phyloP scores from a whole-genome alignment of 2,797 vertebrate species.

The Staurois parvus region DNA sequence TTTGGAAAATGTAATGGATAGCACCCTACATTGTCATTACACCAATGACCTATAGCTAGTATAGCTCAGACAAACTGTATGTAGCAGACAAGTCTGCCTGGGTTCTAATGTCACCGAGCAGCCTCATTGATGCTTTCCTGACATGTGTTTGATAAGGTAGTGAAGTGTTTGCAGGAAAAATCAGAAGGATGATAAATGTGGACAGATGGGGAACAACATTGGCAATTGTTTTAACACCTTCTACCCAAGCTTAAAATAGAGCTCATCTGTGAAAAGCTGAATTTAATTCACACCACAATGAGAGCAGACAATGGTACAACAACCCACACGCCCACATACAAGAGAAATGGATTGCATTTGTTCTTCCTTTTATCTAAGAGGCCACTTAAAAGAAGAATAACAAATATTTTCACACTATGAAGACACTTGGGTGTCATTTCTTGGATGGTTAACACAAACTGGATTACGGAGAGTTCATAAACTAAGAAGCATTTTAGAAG shows the following conservation, averaged over 20 bases:
- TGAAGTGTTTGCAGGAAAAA: slow-evolving; percentile 1
- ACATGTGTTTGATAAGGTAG: neutral
- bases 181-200: slow-evolving; percentile 29
- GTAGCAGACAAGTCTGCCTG: neutral
- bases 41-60: neutral
- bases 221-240: slow-evolving; percentile 61
- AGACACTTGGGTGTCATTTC: neutral
- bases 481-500: neutral
- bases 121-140: neutral
- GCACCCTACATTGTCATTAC: too few relatives aligned
- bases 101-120: neutral
- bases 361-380: neutral
- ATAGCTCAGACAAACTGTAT: neutral
- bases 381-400: neutral
- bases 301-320: slow-evolving; percentile 36
- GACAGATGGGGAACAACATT: slow-evolving; percentile 56
- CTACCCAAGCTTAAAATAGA: slow-evolving; percentile 50
- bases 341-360: neutral
- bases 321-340: slow-evolving; percentile 10
- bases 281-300: slow-evolving; percentile 47
- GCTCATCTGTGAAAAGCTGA: slow-evolving; percentile 45
- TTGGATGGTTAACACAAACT: neutral
- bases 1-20: too few relatives aligned
- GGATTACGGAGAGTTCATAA: neutral
- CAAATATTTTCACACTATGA: slow-evolving; percentile 5